Evolutionary conservation across 2,113 vertebrate species (phyloP), one percentile per base, ranked within the genome.

Genomic region (Nothobranchius furzeri): DNA sequence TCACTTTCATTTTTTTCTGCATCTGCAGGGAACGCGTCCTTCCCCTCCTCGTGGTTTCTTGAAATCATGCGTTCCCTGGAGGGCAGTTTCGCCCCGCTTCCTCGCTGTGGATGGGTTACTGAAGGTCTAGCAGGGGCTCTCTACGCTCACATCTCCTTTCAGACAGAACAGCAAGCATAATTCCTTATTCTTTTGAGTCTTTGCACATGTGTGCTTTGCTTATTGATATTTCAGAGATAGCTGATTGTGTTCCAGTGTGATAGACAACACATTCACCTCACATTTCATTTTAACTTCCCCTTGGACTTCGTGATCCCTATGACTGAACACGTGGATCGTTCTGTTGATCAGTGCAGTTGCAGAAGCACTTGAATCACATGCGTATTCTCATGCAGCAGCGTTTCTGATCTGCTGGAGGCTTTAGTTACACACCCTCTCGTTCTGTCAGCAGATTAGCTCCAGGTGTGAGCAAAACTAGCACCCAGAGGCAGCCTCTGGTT

Each of bases 381-480:
- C 13, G 55, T 59, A 49, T 83, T 66, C 9, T 40, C 63, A 37
- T 42, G 43, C 20, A 13, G 14, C 49, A 45, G 0, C 10, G 13
- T 64, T 63, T 37, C 40, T 20, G 42, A 15, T 75, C 60, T 5
- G 35, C 11, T 30, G 30, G 15, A 40, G 60, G 47, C 61, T 64
- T 50, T n/a, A 50, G 48, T 48, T 14, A 48, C 47, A 8, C 47
- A n/a, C 46, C 12, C 2, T 47, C 37, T 12, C 7, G 24, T 36
- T 36, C 43, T 11, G 11, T 45, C 43, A 11, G 43, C 12, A 45
- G 12, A 45, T 47, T 4, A 20, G 70, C 74, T 64, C 7, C 36
- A 30, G 51, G 68, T 57, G 47, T 73, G 63, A 75, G 53, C 60
- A 76, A 73, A 87, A 89, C 86, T 86, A 86, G 76, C 83, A 54